phyloP scores from a whole-genome alignment of 2,113 vertebrate genomes.

The Apus apus region DNA sequence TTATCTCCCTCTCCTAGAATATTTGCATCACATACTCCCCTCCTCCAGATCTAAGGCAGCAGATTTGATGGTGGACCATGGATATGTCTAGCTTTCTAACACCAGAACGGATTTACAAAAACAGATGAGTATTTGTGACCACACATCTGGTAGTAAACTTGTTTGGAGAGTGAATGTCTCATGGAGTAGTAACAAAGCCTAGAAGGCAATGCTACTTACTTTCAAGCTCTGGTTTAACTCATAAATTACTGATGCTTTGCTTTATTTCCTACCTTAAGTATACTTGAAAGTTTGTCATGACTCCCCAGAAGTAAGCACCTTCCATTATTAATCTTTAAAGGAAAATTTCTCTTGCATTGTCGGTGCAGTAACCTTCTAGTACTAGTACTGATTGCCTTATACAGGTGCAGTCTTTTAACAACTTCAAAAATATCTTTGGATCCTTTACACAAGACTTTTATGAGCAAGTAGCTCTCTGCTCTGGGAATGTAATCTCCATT shows the following conservation, averaged over 20 bases:
- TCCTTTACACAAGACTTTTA: not conserved
- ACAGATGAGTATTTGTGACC: not conserved
- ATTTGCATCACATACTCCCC: not conserved
- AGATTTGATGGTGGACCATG: not conserved
- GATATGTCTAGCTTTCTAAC: not conserved
- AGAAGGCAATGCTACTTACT: not conserved
- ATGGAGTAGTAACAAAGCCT: not conserved
- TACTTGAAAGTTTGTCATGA: not conserved
- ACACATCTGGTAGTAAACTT: not conserved
- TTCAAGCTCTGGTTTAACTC: not conserved
- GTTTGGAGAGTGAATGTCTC: not conserved
- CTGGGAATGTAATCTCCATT: not conserved
- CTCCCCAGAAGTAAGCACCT: not conserved
- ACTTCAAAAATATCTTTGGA: not conserved
- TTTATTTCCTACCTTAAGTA: not conserved
- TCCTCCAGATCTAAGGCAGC: not conserved
- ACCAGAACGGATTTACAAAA: not conserved
- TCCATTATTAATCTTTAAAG: not conserved
- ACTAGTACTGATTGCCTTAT: not conserved
- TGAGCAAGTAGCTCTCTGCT: not conserved
- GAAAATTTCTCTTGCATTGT: not conserved
- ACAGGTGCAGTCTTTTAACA: not conserved
- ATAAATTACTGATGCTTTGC: not conserved
- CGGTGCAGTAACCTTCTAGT: not conserved
- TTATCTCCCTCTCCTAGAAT: not conserved